phyloP scores from a whole-genome alignment of 2,888 invertebrate species.

The Neocrepidodera transversa region DNA sequence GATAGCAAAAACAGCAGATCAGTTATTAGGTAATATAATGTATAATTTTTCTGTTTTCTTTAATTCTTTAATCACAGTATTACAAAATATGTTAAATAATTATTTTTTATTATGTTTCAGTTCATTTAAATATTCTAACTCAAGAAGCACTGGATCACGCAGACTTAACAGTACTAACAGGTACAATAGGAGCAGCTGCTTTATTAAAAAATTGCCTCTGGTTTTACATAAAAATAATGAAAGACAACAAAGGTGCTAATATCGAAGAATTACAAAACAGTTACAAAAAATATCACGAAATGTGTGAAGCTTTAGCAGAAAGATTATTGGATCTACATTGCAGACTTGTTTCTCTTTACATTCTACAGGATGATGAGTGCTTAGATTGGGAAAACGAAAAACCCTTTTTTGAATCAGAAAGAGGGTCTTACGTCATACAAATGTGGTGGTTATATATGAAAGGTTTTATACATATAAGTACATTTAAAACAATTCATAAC shows the following conservation, averaged over 20 bases:
- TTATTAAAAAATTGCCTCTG: conserved; percentile 79
- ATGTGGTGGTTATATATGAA: conserved; percentile 92
- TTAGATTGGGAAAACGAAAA: conserved; percentile 74
- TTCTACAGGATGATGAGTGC: conserved; percentile 82
- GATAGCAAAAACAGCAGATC: conserved; percentile 75
- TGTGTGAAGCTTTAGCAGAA: conserved; percentile 86
- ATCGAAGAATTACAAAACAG: conserved; percentile 60
- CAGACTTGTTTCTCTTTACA: conserved; percentile 77
- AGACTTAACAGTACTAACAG: conserved; percentile 80
- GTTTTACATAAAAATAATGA: conserved; percentile 73
- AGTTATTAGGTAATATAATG: conserved; percentile 66
- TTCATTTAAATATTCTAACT: conserved; percentile 79
- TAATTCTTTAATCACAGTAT: too few species aligned
- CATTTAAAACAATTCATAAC: too few species aligned
- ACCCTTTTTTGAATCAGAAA: conserved; percentile 74
- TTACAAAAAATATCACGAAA: conserved; percentile 79
- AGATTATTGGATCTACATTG: conserved; percentile 81
- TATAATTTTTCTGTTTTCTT: too few species aligned
- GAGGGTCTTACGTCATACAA: conserved; percentile 82
- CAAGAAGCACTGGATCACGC: conserved; percentile 88
- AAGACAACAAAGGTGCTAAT: conserved; percentile 42
- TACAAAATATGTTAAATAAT: too few species aligned
- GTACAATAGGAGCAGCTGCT: conserved; percentile 82
- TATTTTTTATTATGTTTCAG: too few species aligned
- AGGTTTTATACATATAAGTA: conserved; percentile 63